A percentile compares a stretch with the other conserved stretches of the same genome.
Evolutionary conservation across 2,113 vertebrate species (phyloP).

Genomic region (Lophotis ruficrista): DNA sequence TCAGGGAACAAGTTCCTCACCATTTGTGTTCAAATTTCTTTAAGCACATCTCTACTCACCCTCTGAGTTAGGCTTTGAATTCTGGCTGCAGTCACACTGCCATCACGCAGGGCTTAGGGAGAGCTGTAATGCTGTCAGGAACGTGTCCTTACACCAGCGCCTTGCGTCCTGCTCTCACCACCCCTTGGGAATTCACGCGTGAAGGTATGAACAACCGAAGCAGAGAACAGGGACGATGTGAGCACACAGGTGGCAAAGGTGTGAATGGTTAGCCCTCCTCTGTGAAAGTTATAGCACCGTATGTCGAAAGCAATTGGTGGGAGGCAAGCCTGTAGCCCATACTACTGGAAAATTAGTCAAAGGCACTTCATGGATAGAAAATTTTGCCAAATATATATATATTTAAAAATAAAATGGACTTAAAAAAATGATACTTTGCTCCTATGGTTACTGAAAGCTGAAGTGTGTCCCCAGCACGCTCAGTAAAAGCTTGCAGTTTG

Average conservation of each 20-base stretch:
- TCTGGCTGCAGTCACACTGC: not conserved
- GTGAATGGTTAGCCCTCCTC: slow-evolving; percentile 69
- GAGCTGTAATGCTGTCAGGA: not conserved
- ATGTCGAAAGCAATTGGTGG: slow-evolving; percentile 62
- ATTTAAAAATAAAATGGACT: slow-evolving; percentile 65
- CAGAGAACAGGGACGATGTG: not conserved
- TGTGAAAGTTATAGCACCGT: slow-evolving; percentile 76
- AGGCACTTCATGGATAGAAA: slow-evolving; percentile 85
- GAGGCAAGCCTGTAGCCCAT: slow-evolving; percentile 66
- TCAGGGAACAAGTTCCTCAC: rapidly evolving
- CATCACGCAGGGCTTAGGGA: not conserved
- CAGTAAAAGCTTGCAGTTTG: not conserved
- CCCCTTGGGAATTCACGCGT: not conserved
- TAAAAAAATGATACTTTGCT: slow-evolving; percentile 52
- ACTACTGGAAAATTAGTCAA: slow-evolving; percentile 69
- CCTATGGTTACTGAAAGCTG: slow-evolving; percentile 63
- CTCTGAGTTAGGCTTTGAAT: not conserved
- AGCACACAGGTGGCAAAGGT: not conserved
- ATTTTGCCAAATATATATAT: slow-evolving; percentile 64
- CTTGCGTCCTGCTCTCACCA: rapidly evolving
- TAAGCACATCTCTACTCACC: not conserved
- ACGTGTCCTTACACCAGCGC: not conserved
- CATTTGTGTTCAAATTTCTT: not conserved
- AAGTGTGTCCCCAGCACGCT: slow-evolving; percentile 36
- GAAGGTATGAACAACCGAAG: slow-evolving; percentile 36